These are phyloP conservation scores for Malurus leucopterus DNA, from an alignment of 2,797 vertebrate genomes.

Conservation along the genomic window DNA sequence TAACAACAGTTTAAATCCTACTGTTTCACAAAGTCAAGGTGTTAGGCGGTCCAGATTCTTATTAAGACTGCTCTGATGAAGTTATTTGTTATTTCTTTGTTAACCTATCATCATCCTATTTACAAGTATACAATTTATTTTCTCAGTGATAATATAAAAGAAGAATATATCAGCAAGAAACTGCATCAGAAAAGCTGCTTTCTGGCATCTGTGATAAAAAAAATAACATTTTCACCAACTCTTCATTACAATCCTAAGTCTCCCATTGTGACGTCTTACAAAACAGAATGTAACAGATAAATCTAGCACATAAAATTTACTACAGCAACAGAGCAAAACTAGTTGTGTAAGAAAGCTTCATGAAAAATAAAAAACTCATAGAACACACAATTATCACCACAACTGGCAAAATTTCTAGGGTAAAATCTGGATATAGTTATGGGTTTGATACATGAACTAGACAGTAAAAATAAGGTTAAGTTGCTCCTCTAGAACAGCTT, in stretches of 20 bases:
- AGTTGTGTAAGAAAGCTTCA: not conserved
- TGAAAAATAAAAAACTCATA: not conserved
- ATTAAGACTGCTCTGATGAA: not conserved
- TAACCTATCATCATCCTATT: not conserved
- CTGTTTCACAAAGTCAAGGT: not conserved
- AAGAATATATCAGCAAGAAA: not conserved
- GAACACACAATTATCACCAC: not conserved
- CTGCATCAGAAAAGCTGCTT: not conserved
- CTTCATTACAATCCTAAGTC: not conserved
- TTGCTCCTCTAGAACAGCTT: not conserved
- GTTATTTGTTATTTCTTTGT: not conserved
- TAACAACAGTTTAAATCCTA: not conserved
- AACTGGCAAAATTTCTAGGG: not conserved
- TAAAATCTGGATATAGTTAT: not conserved
- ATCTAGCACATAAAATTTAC: not conserved
- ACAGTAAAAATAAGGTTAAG: not conserved
- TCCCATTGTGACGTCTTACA: not conserved
- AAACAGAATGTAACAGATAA: not conserved
- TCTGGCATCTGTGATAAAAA: not conserved
- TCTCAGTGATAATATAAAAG: not conserved
- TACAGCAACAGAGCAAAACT: not conserved
- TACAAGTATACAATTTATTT: not conserved
- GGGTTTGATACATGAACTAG: not conserved
- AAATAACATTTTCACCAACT: not conserved
- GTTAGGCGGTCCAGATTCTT: not conserved